Percentiles rank a stretch among this genome's conserved stretches.
These are phyloP conservation scores for Gambusia holbrooki DNA, from an alignment of 2,113 vertebrate genomes.

Conservation along the genomic window DNA sequence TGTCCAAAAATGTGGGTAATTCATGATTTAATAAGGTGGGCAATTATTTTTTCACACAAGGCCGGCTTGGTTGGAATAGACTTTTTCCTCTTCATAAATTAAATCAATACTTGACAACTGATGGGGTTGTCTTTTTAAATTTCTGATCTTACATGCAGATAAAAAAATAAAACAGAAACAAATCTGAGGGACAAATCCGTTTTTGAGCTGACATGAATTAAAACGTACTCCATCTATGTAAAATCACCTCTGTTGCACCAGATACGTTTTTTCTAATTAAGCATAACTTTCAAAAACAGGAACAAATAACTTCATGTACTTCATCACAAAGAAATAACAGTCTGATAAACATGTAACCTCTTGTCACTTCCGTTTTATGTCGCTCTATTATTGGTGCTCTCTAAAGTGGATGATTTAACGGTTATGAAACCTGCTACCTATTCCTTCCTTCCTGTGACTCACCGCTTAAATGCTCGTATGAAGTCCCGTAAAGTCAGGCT, in stretches of 20 bases:
- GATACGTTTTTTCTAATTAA: not conserved
- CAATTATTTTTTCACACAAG: too few relatives aligned
- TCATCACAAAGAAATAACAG: not conserved
- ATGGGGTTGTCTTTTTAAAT: not conserved
- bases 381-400: slow-evolving; percentile 33
- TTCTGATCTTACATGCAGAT: not conserved
- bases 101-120: too few relatives aligned
- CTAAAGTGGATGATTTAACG: slow-evolving; percentile 34
- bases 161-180: not conserved
- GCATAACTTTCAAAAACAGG: not conserved
- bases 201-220: not conserved
- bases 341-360: too few relatives aligned
- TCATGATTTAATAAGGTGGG: too few relatives aligned
- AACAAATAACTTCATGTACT: not conserved
- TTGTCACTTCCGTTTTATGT: slow-evolving; percentile 8
- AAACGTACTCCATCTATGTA: not conserved
- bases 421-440: slow-evolving; percentile 30
- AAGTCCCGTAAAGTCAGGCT: not conserved
- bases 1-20: not conserved
- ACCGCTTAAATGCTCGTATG: slow-evolving; percentile 5
- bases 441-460: slow-evolving; percentile 33
- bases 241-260: not conserved
- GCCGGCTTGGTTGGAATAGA: too few relatives aligned
- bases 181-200: not conserved
- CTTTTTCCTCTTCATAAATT: too few relatives aligned